A percentile compares a stretch with the other conserved stretches of the same genome.
Evolutionary conservation across 2,888 invertebrate genomes (phyloP).

Genomic region (Tipula lateralis): DNA sequence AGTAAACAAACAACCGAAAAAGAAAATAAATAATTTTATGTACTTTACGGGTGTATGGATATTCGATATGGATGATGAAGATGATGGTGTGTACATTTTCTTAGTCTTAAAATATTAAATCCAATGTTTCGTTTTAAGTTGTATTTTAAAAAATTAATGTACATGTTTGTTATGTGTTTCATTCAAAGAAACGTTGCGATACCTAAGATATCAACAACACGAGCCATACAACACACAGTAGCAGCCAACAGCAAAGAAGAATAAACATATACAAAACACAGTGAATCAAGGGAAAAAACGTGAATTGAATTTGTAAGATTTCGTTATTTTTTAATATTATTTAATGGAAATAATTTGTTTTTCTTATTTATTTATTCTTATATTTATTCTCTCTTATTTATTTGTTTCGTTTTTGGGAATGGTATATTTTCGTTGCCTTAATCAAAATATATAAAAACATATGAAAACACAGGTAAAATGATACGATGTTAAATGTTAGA

Average conservation of each 20-base stretch:
- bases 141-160: background rate
- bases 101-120: background rate
- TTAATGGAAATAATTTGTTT: slow-evolving; percentile 19
- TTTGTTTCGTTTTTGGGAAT: background rate
- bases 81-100: background rate
- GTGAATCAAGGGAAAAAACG: background rate
- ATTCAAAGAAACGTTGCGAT: background rate
- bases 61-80: background rate
- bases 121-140: background rate
- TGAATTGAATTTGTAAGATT: slow-evolving; percentile 11
- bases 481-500: background rate
- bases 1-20: background rate
- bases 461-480: background rate
- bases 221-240: background rate
- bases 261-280: background rate
- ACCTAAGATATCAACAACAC: background rate
- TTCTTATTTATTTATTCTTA: background rate
- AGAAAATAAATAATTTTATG: background rate
- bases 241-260: background rate
- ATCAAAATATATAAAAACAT: background rate
- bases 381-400: background rate
- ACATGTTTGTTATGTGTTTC: background rate
- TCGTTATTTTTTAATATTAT: background rate
- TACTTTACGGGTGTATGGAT: background rate
- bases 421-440: background rate